phyloP scores from a whole-genome alignment of 2,113 vertebrate species.

The Sorex fumeus region DNA sequence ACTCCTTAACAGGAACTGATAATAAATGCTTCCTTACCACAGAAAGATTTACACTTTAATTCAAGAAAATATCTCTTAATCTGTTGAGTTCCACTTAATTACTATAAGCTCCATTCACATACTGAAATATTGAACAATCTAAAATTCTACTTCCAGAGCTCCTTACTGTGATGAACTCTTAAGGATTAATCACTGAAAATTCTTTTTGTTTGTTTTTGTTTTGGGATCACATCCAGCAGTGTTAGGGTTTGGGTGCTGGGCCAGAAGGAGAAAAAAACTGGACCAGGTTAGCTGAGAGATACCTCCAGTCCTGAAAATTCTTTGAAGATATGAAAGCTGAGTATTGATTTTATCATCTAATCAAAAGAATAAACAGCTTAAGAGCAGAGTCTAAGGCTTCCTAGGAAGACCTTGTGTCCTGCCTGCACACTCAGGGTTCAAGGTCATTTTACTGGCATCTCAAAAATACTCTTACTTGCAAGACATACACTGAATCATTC shows the following conservation, averaged over 20 bases:
- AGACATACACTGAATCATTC: background rate
- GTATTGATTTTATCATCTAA: background rate
- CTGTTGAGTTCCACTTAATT: slow-evolving; percentile 46
- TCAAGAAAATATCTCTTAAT: background rate
- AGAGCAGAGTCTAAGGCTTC: background rate
- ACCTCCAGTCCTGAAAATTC: slow-evolving; percentile 1
- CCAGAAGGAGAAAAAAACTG: no score
- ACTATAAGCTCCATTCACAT: slow-evolving; percentile 50
- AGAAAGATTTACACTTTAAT: slow-evolving; percentile 26
- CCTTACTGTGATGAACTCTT: background rate
- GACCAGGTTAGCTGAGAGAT: no score
- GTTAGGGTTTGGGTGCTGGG: no score
- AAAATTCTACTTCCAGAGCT: slow-evolving; percentile 42
- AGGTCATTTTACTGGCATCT: background rate
- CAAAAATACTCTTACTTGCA: slow-evolving; percentile 37
- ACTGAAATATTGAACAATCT: slow-evolving; percentile 30
- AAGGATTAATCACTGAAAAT: no score
- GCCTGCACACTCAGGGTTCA: background rate
- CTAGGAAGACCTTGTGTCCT: background rate
- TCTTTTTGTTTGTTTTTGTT: no score
- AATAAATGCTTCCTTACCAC: background rate
- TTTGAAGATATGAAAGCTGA: background rate
- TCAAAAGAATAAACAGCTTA: background rate
- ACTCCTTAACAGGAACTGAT: background rate
- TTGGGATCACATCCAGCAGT: no score